Evolutionary conservation across 2,113 vertebrate genomes (phyloP).

Genomic region (Canis aureus): DNA sequence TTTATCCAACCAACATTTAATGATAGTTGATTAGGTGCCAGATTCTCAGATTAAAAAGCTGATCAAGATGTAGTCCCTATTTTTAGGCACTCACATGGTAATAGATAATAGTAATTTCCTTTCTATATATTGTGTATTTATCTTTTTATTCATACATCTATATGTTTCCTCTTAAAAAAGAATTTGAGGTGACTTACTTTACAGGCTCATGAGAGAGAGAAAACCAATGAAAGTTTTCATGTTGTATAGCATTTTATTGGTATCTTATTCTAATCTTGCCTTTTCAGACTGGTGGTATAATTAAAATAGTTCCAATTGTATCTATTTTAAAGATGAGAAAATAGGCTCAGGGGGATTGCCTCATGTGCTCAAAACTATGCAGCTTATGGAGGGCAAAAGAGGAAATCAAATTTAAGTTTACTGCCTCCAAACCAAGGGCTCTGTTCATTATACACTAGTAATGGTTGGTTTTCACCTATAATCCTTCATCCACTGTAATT

Average conservation of each 20-base stretch:
- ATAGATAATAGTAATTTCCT: neutral
- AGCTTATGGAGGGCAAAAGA: neutral
- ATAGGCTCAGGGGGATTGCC: neutral
- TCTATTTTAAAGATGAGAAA: neutral
- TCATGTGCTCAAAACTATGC: rapidly evolving
- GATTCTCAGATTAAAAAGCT: neutral
- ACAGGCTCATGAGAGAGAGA: neutral
- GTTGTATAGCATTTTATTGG: neutral
- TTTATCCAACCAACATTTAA: neutral
- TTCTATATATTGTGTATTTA: neutral
- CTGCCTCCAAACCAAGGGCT: neutral
- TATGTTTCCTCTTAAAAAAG: neutral
- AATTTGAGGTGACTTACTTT: neutral
- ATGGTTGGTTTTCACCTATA: neutral
- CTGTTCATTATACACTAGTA: neutral
- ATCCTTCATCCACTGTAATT: neutral
- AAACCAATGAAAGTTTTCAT: neutral
- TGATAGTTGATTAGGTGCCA: neutral
- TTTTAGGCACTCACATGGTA: neutral
- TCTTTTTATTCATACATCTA: neutral
- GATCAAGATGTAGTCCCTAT: neutral
- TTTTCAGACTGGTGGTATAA: neutral
- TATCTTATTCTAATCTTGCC: constrained; percentile 15
- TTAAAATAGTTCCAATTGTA: neutral
- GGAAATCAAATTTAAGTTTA: neutral